Conservation (phyloP, 2,797 vertebrate genomes). For the Eulemur albifrons region DNA sequence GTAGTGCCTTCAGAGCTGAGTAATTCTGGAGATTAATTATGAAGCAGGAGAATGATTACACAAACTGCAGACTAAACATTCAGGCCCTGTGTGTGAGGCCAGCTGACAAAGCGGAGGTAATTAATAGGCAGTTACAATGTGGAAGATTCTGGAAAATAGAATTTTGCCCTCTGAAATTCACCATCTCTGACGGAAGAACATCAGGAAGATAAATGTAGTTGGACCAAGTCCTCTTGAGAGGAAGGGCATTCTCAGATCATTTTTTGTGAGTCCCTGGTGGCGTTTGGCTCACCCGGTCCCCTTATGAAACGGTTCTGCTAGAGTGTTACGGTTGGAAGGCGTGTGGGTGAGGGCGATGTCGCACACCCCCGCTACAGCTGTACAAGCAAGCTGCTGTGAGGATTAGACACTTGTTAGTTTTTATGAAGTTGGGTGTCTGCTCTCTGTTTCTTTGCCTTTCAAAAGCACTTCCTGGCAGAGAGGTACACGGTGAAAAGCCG, state of each 20-base stretch:
- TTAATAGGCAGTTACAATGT: constrained; percentile 82
- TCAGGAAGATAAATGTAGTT: constrained; percentile 65
- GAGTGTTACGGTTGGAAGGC: constrained; percentile 55
- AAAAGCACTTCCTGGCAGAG: constrained; percentile 39
- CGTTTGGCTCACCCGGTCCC: constrained; percentile 41
- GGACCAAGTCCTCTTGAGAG: constrained; percentile 51
- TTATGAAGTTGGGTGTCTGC: constrained; percentile 67
- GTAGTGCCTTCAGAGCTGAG: constrained; percentile 67
- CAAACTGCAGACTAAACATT: constrained; percentile 87
- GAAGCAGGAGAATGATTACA: constrained; percentile 81
- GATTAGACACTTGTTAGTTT: constrained; percentile 72
- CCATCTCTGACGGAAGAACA: constrained; percentile 63
- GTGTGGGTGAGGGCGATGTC: constrained; percentile 23
- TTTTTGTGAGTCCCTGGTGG: constrained; percentile 30
- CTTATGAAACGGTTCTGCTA: neutral
- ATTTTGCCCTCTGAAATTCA: constrained; percentile 71
- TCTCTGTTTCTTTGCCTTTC: constrained; percentile 36
- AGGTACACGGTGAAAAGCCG: constrained; percentile 38
- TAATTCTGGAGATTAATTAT: constrained; percentile 74
- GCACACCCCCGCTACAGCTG: constrained; percentile 18
- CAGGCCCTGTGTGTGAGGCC: constrained; percentile 79
- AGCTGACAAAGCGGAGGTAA: constrained; percentile 84
- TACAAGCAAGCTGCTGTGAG: constrained; percentile 48
- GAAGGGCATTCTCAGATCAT: constrained; percentile 33
- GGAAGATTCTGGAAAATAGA: constrained; percentile 78